These are phyloP conservation scores for Stomatorhinus ivindoensis DNA, from an alignment of 2,113 vertebrate genomes.

Conservation along the genomic window DNA sequence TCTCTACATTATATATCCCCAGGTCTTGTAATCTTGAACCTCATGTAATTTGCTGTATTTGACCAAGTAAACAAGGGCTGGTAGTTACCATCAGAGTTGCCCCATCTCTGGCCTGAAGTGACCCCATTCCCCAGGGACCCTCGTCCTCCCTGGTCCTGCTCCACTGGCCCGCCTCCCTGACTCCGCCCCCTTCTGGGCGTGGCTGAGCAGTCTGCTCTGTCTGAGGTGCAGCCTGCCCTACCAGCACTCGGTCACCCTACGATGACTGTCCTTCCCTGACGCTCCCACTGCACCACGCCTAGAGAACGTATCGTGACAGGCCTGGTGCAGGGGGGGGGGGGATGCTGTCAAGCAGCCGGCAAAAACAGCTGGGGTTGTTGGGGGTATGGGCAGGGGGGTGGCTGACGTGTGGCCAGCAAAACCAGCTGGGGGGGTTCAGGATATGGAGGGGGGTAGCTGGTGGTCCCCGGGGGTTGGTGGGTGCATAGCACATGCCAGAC, in stretches of 20 bases:
- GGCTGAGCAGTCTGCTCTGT: neutral
- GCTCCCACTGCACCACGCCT: slow-evolving; percentile 42
- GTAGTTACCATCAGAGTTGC: neutral
- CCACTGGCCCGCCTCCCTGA: no score
- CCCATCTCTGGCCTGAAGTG: neutral
- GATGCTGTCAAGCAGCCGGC: neutral
- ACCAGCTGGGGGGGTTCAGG: neutral
- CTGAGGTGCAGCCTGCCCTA: neutral
- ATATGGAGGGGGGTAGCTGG: neutral
- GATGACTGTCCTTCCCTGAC: neutral
- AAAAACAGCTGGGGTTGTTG: neutral
- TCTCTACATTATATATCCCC: neutral
- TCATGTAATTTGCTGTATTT: neutral
- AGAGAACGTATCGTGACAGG: slow-evolving; percentile 80
- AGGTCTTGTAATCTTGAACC: neutral
- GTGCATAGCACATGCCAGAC: neutral
- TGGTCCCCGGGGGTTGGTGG: neutral
- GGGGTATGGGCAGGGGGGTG: neutral
- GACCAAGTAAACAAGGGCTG: neutral
- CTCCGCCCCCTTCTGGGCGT: neutral
- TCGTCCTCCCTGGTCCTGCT: neutral
- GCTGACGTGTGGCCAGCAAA: neutral
- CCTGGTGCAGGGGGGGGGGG: slow-evolving; percentile 75
- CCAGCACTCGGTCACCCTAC: no score
- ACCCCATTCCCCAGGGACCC: neutral